Evolutionary conservation across 1,140 invertebrate species (phyloP).

Genomic region (Cryptotermes secundus): DNA sequence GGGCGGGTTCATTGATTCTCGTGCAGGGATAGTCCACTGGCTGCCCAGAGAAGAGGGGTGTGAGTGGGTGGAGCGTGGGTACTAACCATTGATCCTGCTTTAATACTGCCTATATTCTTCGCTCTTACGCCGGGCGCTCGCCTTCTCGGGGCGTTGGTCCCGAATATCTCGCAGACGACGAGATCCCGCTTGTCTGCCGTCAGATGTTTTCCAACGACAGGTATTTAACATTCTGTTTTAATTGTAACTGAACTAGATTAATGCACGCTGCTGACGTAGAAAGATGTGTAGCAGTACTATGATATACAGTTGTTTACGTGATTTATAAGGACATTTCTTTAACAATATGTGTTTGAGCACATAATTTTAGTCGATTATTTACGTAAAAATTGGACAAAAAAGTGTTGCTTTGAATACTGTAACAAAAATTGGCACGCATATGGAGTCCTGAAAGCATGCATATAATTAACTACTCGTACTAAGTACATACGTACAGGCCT

Average conservation of each 20-base stretch:
- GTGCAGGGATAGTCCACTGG: not conserved
- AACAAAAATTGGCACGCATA: not conserved
- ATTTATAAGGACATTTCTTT: not conserved
- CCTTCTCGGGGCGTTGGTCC: slow-evolving; percentile 4
- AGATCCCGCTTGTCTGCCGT: not conserved
- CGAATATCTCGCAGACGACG: slow-evolving; percentile 11
- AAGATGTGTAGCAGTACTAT: not conserved
- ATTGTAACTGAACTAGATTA: not conserved
- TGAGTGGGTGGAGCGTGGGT: slow-evolving; percentile 6
- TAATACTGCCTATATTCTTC: not conserved
- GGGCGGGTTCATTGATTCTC: not conserved
- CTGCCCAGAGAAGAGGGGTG: not conserved
- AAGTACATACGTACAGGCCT: not conserved
- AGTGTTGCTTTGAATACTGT: not conserved
- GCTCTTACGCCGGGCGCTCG: not conserved
- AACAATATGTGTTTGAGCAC: not conserved
- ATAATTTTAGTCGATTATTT: not conserved
- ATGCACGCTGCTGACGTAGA: not conserved
- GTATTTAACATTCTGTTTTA: not conserved
- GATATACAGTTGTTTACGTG: not conserved
- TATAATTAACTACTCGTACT: not conserved
- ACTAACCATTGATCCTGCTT: not conserved
- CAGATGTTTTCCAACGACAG: slow-evolving; percentile 9
- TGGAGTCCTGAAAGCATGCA: not conserved
- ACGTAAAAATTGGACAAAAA: not conserved